These are phyloP conservation scores for Eupeodes latifasciatus DNA, from an alignment of 2,888 invertebrate genomes.

Conservation along the genomic window DNA sequence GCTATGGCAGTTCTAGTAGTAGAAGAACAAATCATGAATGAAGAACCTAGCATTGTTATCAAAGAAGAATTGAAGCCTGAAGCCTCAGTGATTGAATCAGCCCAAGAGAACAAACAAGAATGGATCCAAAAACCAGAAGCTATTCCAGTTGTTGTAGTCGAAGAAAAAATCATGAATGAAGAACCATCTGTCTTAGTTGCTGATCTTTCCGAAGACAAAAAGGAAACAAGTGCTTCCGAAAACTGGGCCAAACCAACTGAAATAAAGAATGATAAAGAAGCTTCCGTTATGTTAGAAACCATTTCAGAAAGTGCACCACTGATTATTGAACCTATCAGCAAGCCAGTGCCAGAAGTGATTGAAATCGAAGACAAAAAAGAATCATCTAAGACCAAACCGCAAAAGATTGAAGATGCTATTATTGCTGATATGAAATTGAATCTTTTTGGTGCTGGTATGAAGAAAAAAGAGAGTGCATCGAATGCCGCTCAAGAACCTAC, in stretches of 20 bases:
- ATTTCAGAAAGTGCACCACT: neutral
- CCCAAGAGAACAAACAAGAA: neutral
- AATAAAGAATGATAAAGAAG: neutral
- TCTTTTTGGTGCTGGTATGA: neutral
- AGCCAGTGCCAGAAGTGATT: neutral
- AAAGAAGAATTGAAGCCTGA: neutral
- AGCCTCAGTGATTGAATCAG: no score
- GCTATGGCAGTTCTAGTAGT: neutral
- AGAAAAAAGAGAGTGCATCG: neutral
- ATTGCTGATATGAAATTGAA: neutral
- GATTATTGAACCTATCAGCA: no score
- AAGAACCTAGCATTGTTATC: neutral
- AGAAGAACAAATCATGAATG: neutral
- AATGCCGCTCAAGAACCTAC: neutral
- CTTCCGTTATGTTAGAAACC: neutral
- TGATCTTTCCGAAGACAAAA: neutral
- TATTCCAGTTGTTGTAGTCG: neutral
- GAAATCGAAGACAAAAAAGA: neutral
- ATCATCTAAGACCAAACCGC: neutral
- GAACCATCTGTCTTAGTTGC: neutral
- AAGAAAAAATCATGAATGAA: neutral
- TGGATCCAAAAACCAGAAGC: neutral
- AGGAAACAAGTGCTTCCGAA: no score
- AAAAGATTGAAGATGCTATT: neutral
- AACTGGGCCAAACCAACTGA: neutral